These are phyloP conservation scores for Platerodrilus igneus DNA, from an alignment of 2,888 invertebrate species.

Conservation along the genomic window DNA sequence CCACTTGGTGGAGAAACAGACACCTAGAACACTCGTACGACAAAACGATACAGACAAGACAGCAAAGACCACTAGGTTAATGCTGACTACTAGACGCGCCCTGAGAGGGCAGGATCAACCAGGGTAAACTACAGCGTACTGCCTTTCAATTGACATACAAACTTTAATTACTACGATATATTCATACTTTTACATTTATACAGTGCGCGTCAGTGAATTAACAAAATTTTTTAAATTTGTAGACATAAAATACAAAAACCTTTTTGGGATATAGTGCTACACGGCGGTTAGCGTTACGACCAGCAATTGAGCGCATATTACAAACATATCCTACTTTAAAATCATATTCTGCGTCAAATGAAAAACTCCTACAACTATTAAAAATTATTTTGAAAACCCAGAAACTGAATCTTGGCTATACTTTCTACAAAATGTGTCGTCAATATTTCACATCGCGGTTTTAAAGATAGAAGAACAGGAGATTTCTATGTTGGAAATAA, in stretches of 20 bases:
- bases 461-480: conserved; percentile 27
- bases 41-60: too few relatives aligned
- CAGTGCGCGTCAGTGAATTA: background rate
- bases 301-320: conserved; percentile 29
- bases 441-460: conserved; percentile 25
- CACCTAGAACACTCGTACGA: too few relatives aligned
- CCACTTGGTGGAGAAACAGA: too few relatives aligned
- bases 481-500: conserved; percentile 28
- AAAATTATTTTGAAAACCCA: conserved; percentile 33
- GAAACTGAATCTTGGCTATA: conserved; percentile 34
- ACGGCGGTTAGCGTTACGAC: conserved; percentile 30
- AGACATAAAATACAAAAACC: conserved; percentile 26
- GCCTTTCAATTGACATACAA: too few relatives aligned
- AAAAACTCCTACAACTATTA: conserved; percentile 32
- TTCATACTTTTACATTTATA: too few relatives aligned
- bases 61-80: too few relatives aligned
- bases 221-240: background rate
- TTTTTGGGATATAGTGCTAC: conserved; percentile 25
- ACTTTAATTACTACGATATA: too few relatives aligned
- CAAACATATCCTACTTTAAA: conserved; percentile 36
- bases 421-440: conserved; percentile 29
- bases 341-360: conserved; percentile 34
- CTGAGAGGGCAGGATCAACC: too few relatives aligned
- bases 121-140: too few relatives aligned
- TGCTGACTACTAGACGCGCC: too few relatives aligned